Conservation (phyloP, 1,140 invertebrate species). For the Homalodisca vitripennis region DNA sequence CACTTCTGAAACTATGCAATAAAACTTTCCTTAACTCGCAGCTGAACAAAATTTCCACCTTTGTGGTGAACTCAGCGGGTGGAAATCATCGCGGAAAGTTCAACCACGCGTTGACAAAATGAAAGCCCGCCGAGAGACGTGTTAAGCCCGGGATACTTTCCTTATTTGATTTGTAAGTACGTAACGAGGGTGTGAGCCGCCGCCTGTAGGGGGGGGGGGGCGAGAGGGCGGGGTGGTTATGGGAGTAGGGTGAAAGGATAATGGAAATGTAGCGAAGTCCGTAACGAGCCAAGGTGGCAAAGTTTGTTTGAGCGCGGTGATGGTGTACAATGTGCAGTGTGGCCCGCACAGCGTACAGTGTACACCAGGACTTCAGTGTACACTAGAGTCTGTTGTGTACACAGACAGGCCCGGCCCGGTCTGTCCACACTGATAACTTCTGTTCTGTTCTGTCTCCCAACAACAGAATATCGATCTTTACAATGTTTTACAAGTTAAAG, state of each 20-base stretch:
- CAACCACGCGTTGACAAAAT: background rate
- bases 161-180: background rate
- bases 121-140: background rate
- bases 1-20: too few relatives aligned
- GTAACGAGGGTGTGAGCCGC: too few relatives aligned
- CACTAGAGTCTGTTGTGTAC: background rate
- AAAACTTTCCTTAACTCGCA: too few relatives aligned
- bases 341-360: too few relatives aligned
- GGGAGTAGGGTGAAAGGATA: too few relatives aligned
- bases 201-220: too few relatives aligned
- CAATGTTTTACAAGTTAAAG: background rate
- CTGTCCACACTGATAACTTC: background rate
- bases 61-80: too few relatives aligned
- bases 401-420: background rate
- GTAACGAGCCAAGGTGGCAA: constrained; percentile 12
- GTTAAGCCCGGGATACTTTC: background rate
- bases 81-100: background rate
- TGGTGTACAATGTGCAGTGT: background rate
- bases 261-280: constrained; percentile 8
- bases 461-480: background rate
- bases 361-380: too few relatives aligned
- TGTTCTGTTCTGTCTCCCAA: background rate
- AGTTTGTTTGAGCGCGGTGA: background rate
- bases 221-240: background rate
- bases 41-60: too few relatives aligned